These are phyloP conservation scores for Geotrupes spiniger DNA, from an alignment of 2,888 invertebrate genomes.

Conservation along the genomic window DNA sequence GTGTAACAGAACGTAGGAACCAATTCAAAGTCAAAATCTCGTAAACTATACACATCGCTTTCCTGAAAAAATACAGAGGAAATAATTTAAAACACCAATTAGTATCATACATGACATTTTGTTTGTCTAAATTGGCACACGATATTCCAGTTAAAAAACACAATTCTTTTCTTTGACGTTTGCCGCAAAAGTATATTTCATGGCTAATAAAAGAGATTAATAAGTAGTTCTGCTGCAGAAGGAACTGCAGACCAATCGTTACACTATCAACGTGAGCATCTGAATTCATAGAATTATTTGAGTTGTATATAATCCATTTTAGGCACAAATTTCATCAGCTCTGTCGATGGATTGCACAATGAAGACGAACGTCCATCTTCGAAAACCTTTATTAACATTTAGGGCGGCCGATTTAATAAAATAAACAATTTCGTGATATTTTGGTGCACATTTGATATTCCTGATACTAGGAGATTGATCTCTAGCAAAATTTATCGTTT, in stretches of 20 bases:
- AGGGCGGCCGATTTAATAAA: background rate
- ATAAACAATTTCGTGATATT: too few relatives aligned
- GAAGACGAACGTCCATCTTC: slow-evolving; percentile 75
- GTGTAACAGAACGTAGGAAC: slow-evolving; percentile 88
- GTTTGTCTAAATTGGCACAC: too few relatives aligned
- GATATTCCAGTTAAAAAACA: too few relatives aligned
- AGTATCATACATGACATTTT: slow-evolving; percentile 68
- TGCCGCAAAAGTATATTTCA: slow-evolving; percentile 81
- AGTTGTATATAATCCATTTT: slow-evolving; percentile 54
- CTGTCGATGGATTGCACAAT: slow-evolving; percentile 85
- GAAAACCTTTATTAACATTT: slow-evolving; percentile 23
- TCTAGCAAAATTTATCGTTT: too few relatives aligned
- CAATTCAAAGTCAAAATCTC: slow-evolving; percentile 95
- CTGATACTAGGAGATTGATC: too few relatives aligned
- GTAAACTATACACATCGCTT: slow-evolving; percentile 78
- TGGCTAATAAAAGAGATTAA: slow-evolving; percentile 78
- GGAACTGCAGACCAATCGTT: slow-evolving; percentile 84
- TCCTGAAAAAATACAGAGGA: slow-evolving; percentile 65
- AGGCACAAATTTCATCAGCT: slow-evolving; percentile 76
- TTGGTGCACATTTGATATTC: too few relatives aligned
- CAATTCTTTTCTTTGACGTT: too few relatives aligned
- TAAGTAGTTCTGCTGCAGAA: slow-evolving; percentile 81
- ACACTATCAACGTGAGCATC: slow-evolving; percentile 51
- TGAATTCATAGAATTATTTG: slow-evolving; percentile 34
- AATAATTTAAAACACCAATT: too few relatives aligned